Conservation (phyloP, 2,888 invertebrate genomes). For the Leptopilina myrica region DNA sequence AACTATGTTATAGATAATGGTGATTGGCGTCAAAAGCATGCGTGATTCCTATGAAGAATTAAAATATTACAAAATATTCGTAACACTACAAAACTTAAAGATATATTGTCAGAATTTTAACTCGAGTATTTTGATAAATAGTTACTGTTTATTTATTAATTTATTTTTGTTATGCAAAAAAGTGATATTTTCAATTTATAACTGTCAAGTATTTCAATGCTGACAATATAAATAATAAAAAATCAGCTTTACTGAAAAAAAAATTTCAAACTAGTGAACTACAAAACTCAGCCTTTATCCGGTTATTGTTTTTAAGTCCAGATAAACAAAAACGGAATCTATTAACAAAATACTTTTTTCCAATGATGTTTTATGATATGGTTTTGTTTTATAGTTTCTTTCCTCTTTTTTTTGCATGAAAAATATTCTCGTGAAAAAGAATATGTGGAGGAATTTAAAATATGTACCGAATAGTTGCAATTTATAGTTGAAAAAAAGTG, state of each 20-base stretch:
- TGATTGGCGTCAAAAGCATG: not conserved
- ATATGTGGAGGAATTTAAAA: too few species aligned
- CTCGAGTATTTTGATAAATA: not conserved
- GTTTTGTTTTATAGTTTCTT: too few species aligned
- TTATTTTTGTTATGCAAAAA: too few species aligned
- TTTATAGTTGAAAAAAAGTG: too few species aligned
- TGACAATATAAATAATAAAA: not conserved
- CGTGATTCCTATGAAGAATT: not conserved
- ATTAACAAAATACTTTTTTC: not conserved
- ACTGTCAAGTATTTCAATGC: not conserved
- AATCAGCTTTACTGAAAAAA: not conserved
- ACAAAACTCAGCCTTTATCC: constrained; percentile 20
- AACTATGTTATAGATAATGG: not conserved
- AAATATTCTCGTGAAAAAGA: too few species aligned
- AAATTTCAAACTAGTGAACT: not conserved
- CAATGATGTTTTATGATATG: too few species aligned
- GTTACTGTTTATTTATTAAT: too few species aligned
- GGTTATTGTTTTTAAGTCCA: constrained; percentile 4
- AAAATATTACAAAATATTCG: too few species aligned
- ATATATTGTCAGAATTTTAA: not conserved
- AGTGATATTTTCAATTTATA: too few species aligned
- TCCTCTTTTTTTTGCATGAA: too few species aligned
- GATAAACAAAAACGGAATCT: not conserved
- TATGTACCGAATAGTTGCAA: too few species aligned
- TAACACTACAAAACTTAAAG: not conserved